These are phyloP conservation scores for Anomalospiza imberbis DNA, from an alignment of 2,797 vertebrate genomes.

Conservation along the genomic window DNA sequence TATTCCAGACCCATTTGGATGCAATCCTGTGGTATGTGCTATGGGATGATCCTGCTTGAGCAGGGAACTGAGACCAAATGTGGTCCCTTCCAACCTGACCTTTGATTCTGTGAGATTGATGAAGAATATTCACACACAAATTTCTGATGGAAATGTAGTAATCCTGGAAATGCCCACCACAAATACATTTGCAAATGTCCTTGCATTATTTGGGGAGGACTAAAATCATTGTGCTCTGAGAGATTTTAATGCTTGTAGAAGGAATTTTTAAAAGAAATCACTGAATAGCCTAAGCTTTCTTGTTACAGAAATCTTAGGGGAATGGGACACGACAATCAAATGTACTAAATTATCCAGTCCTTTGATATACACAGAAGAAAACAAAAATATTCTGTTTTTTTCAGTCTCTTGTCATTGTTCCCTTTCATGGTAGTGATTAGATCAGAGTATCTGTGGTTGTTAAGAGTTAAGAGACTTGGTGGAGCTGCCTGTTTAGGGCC, in stretches of 20 bases:
- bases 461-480: neutral
- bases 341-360: neutral
- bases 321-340: neutral
- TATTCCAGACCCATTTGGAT: fast-evolving
- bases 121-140: neutral
- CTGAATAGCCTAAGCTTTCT: neutral
- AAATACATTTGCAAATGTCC: neutral
- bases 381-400: neutral
- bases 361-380: neutral
- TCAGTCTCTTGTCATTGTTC: neutral
- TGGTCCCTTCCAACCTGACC: neutral
- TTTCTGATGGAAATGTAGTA: neutral
- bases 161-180: neutral
- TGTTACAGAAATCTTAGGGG: neutral
- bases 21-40: neutral
- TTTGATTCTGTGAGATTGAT: neutral
- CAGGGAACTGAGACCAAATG: neutral
- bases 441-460: neutral
- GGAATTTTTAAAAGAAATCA: neutral
- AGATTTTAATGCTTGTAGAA: neutral
- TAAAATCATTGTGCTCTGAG: neutral
- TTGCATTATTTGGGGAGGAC: neutral
- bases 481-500: neutral
- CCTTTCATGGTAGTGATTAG: neutral
- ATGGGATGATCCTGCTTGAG: neutral